These are phyloP conservation scores for Sus scrofa DNA, from an alignment of 2,113 vertebrate genomes.

Conservation along the genomic window T2T-Sscrofa CM000824.6:68090501-68091000, in stretches of 20 bases:
- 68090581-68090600: neutral
- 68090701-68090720: neutral
- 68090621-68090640: neutral
- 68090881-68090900: slow-evolving; percentile 74
- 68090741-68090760: neutral
- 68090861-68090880: slow-evolving; percentile 45
- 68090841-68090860: slow-evolving; percentile 38
- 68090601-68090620: neutral
- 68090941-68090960: neutral
- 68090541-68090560: neutral
- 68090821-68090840: slow-evolving; percentile 61
- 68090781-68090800: neutral
- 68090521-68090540: neutral
- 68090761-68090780: neutral
- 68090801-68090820: neutral
- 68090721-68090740: neutral
- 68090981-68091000: neutral
- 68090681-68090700: neutral
- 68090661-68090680: neutral
- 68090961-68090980: slow-evolving; percentile 44
- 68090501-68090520: slow-evolving; percentile 10
- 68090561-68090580: slow-evolving; percentile 10
- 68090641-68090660: neutral
- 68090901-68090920: slow-evolving; percentile 61
- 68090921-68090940: neutral